phyloP scores from a whole-genome alignment of 1,140 invertebrate genomes.

The Gonatopus flavifemur region DNA sequence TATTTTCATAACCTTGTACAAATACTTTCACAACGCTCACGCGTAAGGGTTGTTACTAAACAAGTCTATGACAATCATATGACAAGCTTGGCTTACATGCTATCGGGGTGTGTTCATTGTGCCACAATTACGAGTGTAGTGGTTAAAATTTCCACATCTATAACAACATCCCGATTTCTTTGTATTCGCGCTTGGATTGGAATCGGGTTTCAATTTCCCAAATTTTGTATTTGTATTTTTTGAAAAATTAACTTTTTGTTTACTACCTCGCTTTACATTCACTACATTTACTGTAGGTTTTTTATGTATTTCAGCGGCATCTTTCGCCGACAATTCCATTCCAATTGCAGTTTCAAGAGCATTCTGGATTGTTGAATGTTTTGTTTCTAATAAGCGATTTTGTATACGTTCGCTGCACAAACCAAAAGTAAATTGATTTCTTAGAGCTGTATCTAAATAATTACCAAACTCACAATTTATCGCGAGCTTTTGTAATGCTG shows the following conservation, averaged over 20 bases:
- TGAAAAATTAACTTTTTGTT: background rate
- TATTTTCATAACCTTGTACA: too few species aligned
- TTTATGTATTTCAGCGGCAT: conserved; percentile 3
- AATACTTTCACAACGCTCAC: too few species aligned
- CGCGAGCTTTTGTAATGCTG: background rate
- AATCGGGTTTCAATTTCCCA: background rate
- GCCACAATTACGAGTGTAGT: background rate
- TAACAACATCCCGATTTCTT: background rate
- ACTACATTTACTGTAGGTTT: background rate
- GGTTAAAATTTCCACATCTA: background rate
- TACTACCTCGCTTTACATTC: background rate
- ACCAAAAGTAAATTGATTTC: conserved; percentile 6
- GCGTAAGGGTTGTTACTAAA: too few species aligned
- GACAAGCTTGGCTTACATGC: too few species aligned
- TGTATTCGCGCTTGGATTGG: background rate
- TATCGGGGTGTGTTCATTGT: background rate
- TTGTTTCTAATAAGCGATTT: background rate
- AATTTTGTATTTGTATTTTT: background rate
- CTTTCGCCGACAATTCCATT: conserved; percentile 7
- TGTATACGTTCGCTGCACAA: background rate
- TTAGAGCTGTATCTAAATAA: background rate
- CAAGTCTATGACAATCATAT: too few species aligned
- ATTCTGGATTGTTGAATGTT: background rate
- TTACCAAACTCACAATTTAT: conserved; percentile 2
- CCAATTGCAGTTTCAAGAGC: conserved; percentile 6